Conservation (phyloP, 2,888 invertebrate genomes). For the Caenorhabditis wallacei region DNA sequence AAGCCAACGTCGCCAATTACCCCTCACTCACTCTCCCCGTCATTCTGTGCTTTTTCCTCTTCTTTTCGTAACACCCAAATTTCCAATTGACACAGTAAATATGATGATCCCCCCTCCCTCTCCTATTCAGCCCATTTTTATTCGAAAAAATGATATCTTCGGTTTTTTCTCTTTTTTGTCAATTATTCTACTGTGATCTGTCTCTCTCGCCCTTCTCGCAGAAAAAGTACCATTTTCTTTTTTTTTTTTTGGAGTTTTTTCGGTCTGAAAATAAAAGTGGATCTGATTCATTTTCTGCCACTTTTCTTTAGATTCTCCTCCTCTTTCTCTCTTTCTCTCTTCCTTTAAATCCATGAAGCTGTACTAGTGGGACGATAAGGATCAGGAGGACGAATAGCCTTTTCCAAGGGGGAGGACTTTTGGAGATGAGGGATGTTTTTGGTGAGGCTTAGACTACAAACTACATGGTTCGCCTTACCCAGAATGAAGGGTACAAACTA, state of each 20-base stretch:
- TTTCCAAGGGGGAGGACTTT: too few relatives aligned
- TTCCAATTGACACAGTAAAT: neutral
- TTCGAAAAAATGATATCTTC: constrained; percentile 29
- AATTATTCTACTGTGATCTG: neutral
- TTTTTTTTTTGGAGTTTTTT: constrained; percentile 12
- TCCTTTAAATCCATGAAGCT: neutral
- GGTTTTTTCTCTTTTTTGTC: too few relatives aligned
- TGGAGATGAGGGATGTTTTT: neutral
- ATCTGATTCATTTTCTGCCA: constrained; percentile 19
- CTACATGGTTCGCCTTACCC: too few relatives aligned
- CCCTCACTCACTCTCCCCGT: too few relatives aligned
- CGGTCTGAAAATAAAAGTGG: constrained; percentile 45
- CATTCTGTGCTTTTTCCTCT: neutral
- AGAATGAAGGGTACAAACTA: too few relatives aligned
- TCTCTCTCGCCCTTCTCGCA: neutral
- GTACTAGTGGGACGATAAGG: neutral
- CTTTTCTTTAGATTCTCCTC: neutral
- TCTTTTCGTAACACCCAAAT: too few relatives aligned
- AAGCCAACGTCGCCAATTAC: too few relatives aligned
- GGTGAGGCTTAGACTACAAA: constrained; percentile 20
- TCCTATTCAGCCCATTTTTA: neutral
- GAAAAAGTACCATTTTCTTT: constrained; percentile 7
- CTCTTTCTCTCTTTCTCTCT: neutral
- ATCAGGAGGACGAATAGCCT: constrained; percentile 1
- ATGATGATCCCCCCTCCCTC: constrained; percentile 2